These are phyloP conservation scores for Stylophora pistillata DNA, from an alignment of 64 coral and sea anemone species.

Conservation along the genomic window DNA sequence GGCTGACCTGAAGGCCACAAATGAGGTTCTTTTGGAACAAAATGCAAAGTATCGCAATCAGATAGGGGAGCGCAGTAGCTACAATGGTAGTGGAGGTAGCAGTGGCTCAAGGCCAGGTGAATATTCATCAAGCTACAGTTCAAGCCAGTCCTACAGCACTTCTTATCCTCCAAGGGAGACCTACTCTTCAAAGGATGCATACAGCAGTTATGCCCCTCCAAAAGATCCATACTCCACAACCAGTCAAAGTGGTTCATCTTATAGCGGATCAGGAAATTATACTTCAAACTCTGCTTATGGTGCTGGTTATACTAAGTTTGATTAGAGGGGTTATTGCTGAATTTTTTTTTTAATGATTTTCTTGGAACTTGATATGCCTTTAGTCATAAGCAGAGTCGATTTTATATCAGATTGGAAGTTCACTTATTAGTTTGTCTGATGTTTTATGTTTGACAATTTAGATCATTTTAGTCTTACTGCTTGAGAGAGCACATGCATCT, in stretches of 20 bases:
- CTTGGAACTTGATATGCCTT: too few species aligned
- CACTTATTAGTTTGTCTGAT: too few species aligned
- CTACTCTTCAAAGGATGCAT: constrained; percentile 68
- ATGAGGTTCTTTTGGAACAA: constrained; percentile 96
- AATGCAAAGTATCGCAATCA: constrained; percentile 94
- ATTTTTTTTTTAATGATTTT: too few species aligned
- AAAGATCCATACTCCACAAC: constrained; percentile 51
- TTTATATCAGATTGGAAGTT: too few species aligned
- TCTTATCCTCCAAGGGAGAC: constrained; percentile 68
- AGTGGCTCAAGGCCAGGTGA: constrained; percentile 8
- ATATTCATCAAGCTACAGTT: constrained; percentile 51
- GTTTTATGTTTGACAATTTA: too few species aligned
- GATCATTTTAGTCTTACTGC: too few species aligned
- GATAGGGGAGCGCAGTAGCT: constrained; percentile 26
- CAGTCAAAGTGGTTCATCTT: constrained; percentile 30
- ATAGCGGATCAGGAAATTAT: constrained; percentile 26
- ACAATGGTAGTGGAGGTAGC: constrained; percentile 17
- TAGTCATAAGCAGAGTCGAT: too few species aligned
- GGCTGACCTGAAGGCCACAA: constrained; percentile 87
- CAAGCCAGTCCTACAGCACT: constrained; percentile 51
- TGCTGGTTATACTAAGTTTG: constrained; percentile 92
- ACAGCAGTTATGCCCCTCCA: neutral
- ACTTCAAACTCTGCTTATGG: constrained; percentile 70
- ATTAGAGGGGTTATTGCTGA: constrained; percentile 17
- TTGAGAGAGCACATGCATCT: too few species aligned